Conservation (phyloP, 1,140 invertebrate genomes). For the Cotesia vestalis region DNA sequence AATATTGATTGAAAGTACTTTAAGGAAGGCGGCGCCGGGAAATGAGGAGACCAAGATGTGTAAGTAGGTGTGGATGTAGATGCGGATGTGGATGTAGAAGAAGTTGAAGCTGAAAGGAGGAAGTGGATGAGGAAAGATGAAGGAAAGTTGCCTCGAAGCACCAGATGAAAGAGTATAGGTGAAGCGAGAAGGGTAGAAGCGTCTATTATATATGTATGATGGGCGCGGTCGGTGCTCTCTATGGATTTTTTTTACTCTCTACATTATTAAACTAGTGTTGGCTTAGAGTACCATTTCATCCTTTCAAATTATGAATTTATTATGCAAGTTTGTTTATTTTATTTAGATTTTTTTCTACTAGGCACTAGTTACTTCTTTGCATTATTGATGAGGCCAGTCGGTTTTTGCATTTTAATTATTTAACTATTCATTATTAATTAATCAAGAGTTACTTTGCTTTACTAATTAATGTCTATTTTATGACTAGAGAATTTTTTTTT, state of each 20-base stretch:
- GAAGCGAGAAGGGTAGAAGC: constrained; percentile 52
- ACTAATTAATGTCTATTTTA: no score
- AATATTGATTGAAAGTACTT: constrained; percentile 63
- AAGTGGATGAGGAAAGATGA: constrained; percentile 29
- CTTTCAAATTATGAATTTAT: background rate
- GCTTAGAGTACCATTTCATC: constrained; percentile 45
- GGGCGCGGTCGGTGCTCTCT: constrained; percentile 58
- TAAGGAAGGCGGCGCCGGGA: constrained; percentile 41
- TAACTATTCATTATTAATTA: no score
- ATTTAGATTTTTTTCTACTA: no score
- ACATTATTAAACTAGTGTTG: constrained; percentile 57
- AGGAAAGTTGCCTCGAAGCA: constrained; percentile 50
- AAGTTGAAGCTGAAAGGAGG: background rate
- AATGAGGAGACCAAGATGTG: constrained; percentile 37
- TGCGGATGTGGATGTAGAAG: constrained; percentile 7
- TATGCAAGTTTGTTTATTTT: background rate
- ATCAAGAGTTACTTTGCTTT: no score
- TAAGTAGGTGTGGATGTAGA: constrained; percentile 44
- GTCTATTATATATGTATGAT: constrained; percentile 63
- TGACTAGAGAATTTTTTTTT: no score
- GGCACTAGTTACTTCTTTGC: no score
- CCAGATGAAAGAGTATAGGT: constrained; percentile 55
- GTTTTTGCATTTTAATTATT: no score
- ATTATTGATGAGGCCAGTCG: no score
- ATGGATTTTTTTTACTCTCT: constrained; percentile 58